Evolutionary conservation across 2,113 vertebrate genomes (phyloP), one percentile per base, ranked within the genome.

Genomic region (Muntiacus muntjak): DNA sequence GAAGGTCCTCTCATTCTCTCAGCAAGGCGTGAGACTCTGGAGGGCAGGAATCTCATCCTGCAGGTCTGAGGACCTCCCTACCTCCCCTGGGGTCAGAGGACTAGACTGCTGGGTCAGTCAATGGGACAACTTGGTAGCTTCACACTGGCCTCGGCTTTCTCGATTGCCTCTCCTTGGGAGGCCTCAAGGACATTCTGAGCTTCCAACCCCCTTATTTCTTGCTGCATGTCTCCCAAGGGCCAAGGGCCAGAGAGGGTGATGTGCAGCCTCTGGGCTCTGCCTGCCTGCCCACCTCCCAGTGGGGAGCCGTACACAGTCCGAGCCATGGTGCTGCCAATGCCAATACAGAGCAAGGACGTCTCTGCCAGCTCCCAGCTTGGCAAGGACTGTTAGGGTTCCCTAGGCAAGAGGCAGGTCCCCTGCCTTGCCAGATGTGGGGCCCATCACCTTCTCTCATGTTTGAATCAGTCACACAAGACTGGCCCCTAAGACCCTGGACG

Each of bases 201-300:
- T 95, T n/a, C n/a, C 28, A 82, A 55, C 11, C 13, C 6, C 36
- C 40, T 28, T n/a, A 45, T 21, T n/a, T 76, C 81, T 62, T 45
- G 60, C 33, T 78, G 36, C 28, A 0, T 14, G 21, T 30, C 21
- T 62, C 55, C 45, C 7, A 2, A 21, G 11, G 26, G 28, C 17
- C 1, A 16, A n/a, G 25, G 45, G 45, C 52, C 0, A 0, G 7
- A 79, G 12, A 64, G 5, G 12, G 45, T 11, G 71, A 19, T 17
- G 3, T 7, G 11, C 50, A 87, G 76, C 10, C 43, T 40, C 17
- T 8, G 13, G 50, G 26, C 6, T 33, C 52, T 57, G 25, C 3
- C 52, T 13, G 26, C 10, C 62, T 4, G 21, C 6, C 0, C 33
- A 1, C 7, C 19, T 45, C 28, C 36, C 87, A 74, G 23, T 0